Base-by-base conservation (phyloP, 1,140 invertebrate genomes). In the Cydia pomonella region DNA sequence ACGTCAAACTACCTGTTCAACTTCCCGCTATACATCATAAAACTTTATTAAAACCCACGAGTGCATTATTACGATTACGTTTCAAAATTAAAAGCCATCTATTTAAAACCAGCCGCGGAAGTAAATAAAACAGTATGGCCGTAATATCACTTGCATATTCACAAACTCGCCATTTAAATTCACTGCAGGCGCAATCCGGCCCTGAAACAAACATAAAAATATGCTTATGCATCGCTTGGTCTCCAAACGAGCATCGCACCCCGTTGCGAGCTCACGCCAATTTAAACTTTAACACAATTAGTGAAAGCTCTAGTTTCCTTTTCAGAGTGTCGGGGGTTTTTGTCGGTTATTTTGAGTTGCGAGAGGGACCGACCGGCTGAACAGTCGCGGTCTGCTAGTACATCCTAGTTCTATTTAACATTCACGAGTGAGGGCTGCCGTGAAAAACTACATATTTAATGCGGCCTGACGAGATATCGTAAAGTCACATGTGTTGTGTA, bases 141-240 rank as follows among this genome's bases (percentile, higher is more conserved):
- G 77, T 77, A 78, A 84, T 81, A 86, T 82, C 83, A 78, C 79
- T 83, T 84, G 82, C 78, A 86, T 86, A 82, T 86, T 84, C 78
- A 83, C 66, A 80, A 78, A 81, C 74, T 79, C 62, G 69, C 75
- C 47, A 84, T 87, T 87, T 82, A 81, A 84, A 87, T 87, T 85
- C 86, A 84, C 77, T 84, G 80, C 85, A 82, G 79, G 73, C 81
- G 74, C 77, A 80, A 81, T 79, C 75, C 76, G 71, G 73, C 74
- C 76, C 81, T 79, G 76, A 82, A 82, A 84, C 76, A 81, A 82
- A 87, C 80, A 84, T 79, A 85, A 87, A 85, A 87, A 82, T 84
- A 83, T 84, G 75, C 74, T 77, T 81, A 79, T 79, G 74, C 76
- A 78, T 77, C 63, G 77, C 75, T 78, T 76, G 74, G 69, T 73